Evolutionary conservation across 2,888 invertebrate genomes (phyloP).

Genomic region (Polylopha cassiicola): DNA sequence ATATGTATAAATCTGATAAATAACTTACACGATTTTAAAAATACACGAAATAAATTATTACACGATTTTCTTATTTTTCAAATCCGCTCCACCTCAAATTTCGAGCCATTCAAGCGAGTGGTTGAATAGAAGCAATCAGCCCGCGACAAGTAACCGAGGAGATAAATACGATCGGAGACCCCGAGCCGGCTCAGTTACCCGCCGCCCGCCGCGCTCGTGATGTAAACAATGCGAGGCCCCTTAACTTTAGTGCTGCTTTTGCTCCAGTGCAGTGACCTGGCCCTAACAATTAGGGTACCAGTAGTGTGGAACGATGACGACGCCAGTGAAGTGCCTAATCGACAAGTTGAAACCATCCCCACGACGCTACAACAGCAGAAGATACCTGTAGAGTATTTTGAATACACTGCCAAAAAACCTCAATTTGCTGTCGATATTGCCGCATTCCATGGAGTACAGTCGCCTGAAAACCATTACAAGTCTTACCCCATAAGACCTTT

Average conservation of each 20-base stretch:
- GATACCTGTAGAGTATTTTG: conserved; percentile 55
- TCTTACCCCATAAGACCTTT: conserved; percentile 53
- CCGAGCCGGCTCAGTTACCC: conserved; percentile 65
- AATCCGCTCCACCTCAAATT: conserved; percentile 27
- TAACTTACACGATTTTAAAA: too few species aligned
- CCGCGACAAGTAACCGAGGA: conserved; percentile 68
- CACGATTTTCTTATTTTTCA: conserved; percentile 8
- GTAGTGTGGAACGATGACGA: conserved; percentile 48
- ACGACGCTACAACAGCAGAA: conserved; percentile 29
- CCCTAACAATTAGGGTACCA: conserved; percentile 59
- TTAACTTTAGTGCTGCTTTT: conserved; percentile 41
- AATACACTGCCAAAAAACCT: conserved; percentile 62
- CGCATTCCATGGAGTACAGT: conserved; percentile 55
- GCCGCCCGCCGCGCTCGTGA: conserved; percentile 58
- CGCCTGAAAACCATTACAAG: conserved; percentile 54
- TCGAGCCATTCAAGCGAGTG: conserved; percentile 54
- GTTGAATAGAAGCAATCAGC: conserved; percentile 57
- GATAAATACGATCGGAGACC: conserved; percentile 65
- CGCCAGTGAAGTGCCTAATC: conserved; percentile 52
- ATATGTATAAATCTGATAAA: too few species aligned
- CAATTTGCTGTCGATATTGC: conserved; percentile 61
- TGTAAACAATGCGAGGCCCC: conserved; percentile 62
- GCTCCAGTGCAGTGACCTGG: conserved; percentile 51
- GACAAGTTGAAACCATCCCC: conserved; percentile 34
- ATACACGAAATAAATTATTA: too few species aligned